These are phyloP conservation scores for Lycocorax pyrrhopterus DNA, from an alignment of 2,113 vertebrate species.

Conservation along the genomic window DNA sequence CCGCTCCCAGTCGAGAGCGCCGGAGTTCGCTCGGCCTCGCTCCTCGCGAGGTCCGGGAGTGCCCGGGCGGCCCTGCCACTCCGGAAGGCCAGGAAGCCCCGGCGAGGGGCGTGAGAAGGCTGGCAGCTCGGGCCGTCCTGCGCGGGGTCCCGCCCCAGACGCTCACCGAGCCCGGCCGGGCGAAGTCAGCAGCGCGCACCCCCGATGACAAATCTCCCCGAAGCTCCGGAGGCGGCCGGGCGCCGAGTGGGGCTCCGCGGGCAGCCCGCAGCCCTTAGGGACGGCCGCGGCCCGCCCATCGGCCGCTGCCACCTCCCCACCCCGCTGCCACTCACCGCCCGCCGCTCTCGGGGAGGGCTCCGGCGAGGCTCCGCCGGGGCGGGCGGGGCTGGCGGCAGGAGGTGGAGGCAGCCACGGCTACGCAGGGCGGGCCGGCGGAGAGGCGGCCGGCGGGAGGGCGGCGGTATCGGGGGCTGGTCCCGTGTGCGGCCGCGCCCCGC, in stretches of 20 bases:
- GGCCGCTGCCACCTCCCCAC: not conserved
- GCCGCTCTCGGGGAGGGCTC: not conserved
- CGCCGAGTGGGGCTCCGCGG: rapidly evolving
- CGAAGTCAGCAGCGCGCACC: not conserved
- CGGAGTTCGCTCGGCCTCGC: not conserved
- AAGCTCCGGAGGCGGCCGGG: not conserved
- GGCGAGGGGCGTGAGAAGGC: too few species aligned
- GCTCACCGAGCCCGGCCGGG: not conserved
- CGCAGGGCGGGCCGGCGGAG: not conserved
- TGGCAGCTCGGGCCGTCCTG: not conserved
- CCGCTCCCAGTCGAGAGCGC: not conserved
- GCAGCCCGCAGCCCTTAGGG: not conserved
- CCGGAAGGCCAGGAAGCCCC: not conserved
- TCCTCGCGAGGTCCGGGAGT: not conserved
- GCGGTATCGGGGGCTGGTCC: rapidly evolving
- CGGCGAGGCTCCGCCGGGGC: not conserved
- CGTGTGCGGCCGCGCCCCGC: rapidly evolving
- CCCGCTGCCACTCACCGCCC: not conserved
- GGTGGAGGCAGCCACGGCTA: not conserved
- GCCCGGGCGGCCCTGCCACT: not conserved
- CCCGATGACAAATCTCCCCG: rapidly evolving
- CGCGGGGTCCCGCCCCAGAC: not conserved
- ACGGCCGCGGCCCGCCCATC: not conserved
- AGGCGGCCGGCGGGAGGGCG: rapidly evolving
- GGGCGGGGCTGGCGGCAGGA: not conserved